Evolutionary conservation across 30 jellyfish, hydroid and myxozoan species (phyloP).

Genomic region (Aurelia coerulea): DNA sequence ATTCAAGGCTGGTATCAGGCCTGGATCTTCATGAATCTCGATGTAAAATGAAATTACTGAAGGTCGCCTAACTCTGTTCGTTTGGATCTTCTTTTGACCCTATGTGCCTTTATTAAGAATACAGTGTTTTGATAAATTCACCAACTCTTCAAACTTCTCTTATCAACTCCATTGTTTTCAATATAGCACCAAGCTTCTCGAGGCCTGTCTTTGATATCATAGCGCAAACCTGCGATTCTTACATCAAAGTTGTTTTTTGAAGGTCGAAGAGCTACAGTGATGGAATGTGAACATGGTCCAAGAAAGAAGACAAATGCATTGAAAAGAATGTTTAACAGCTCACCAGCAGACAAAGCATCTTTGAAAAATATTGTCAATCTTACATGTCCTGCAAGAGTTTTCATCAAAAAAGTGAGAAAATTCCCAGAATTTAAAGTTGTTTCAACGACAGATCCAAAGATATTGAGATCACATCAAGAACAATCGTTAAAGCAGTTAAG

Average conservation of each 20-base stretch:
- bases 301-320: conserved; percentile 90
- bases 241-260: not conserved
- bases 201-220: too few species aligned
- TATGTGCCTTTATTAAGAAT: too few species aligned
- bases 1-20: too few species aligned
- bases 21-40: too few species aligned
- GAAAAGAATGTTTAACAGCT: conserved; percentile 77
- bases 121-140: too few species aligned
- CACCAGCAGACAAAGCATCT: conserved; percentile 78
- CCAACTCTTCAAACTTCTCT: too few species aligned
- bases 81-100: too few species aligned
- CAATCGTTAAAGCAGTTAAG: conserved; percentile 86
- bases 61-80: too few species aligned
- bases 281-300: conserved; percentile 99
- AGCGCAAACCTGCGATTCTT: too few species aligned
- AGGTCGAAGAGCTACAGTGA: conserved; percentile 98
- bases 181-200: too few species aligned
- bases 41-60: too few species aligned
- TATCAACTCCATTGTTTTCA: too few species aligned
- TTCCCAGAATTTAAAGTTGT: conserved; percentile 92
- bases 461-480: conserved; percentile 83
- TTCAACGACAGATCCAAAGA: conserved; percentile 82
- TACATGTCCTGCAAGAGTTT: conserved; percentile 95
- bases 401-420: conserved; percentile 89
- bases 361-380: conserved; percentile 80